Evolutionary conservation across 1,140 invertebrate species (phyloP), one percentile per base, ranked within the genome.

Genomic region (Pantala flavescens): DNA sequence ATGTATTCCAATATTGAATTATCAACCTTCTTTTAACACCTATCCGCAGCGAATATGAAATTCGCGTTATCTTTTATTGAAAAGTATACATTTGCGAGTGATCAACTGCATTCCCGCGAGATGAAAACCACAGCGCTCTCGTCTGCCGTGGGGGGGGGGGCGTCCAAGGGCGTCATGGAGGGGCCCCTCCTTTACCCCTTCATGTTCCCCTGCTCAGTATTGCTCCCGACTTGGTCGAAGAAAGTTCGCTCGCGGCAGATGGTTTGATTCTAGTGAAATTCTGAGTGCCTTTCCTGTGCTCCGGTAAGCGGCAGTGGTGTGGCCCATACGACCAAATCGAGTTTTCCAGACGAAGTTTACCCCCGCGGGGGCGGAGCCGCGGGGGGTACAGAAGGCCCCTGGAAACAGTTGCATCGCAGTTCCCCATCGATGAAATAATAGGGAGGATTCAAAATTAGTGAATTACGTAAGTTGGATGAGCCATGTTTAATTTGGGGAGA

Each of bases 381-480:
- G 49, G 49, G 49, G 49, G 49, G 16, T 12, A 3, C 49, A 14
- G 3, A 21, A 16, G 28, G 28, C 28, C 28, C 28, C 28, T 2
- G 28, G 28, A 36, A 36, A 9, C 9, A 36, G 28, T 2, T 36
- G 28, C 28, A 36, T 36, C 9, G n/a, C 28, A 9, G 28, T 36
- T 63, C 49, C 2, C 49, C 49, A 12, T 3, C 14, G 49, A 3
- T 63, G 49, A 63, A 63, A 21, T 19, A 21, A 21, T 7, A 14
- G 49, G 3, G n/a, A 63, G n/a, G 49, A 63, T 63, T 63, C 49
- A 63, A 63, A 63, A 19, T 63, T 63, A 63, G 49, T 63, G n/a
- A 63, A 63, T 63, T 63, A 63, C 49, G 49, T 63, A 63, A 63
- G 49, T 63, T 63, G 49, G 49, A 14, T 63, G 49, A 63, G 49